A percentile compares a stretch with the other conserved stretches of the same genome.
Evolutionary conservation across 2,888 invertebrate genomes (phyloP).

Genomic region (Dusona sp.): DNA sequence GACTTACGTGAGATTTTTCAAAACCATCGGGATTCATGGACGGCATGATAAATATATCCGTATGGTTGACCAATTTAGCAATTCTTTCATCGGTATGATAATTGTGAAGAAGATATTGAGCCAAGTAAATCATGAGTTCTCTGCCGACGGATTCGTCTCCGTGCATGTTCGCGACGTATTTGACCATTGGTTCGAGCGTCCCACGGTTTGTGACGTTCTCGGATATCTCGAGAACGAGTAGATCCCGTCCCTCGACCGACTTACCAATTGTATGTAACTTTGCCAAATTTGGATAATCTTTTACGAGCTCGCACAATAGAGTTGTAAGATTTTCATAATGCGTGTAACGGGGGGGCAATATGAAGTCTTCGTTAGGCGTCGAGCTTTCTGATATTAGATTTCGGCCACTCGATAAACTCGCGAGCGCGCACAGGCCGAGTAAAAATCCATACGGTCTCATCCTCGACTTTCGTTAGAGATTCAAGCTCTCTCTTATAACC

Average conservation of each 20-base stretch:
- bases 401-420: slow-evolving; percentile 49
- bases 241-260: slow-evolving; percentile 92
- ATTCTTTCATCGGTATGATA: slow-evolving; percentile 90
- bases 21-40: slow-evolving; percentile 99
- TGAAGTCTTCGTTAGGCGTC: slow-evolving; percentile 75
- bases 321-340: slow-evolving; percentile 90
- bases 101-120: slow-evolving; percentile 92
- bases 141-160: slow-evolving; percentile 97
- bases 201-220: slow-evolving; percentile 88
- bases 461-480: slow-evolving; percentile 11
- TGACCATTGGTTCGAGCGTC: slow-evolving; percentile 93
- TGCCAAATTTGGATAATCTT: slow-evolving; percentile 89
- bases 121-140: slow-evolving; percentile 92
- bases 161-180: slow-evolving; percentile 98
- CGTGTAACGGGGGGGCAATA: slow-evolving; percentile 86
- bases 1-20: slow-evolving; percentile 91
- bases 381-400: slow-evolving; percentile 45
- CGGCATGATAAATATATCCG: slow-evolving; percentile 98
- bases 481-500: neutral
- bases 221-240: slow-evolving; percentile 93
- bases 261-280: slow-evolving; percentile 92
- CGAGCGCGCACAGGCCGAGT: slow-evolving; percentile 54
- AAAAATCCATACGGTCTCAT: slow-evolving; percentile 63
- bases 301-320: slow-evolving; percentile 87
- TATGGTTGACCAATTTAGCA: slow-evolving; percentile 92